Percentiles rank a stretch among this genome's conserved stretches.
These are phyloP conservation scores for Sebastes hubbsi DNA, from an alignment of 2,797 vertebrate genomes.

Conservation along the genomic window DNA sequence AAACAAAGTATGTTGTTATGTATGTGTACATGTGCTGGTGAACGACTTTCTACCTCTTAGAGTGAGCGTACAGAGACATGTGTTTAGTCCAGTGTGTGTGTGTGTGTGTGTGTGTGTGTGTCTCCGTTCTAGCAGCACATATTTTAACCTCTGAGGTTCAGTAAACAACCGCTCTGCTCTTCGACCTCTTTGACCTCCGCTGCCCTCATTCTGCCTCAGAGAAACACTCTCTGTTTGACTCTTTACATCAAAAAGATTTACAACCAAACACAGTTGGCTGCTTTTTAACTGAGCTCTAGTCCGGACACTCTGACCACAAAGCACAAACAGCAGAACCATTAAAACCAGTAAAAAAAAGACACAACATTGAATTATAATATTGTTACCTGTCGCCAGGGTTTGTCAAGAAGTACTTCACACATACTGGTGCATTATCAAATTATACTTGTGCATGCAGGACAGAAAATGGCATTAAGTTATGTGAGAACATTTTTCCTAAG, in stretches of 20 bases:
- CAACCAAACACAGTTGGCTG: neutral
- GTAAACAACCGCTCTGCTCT: conserved; percentile 15
- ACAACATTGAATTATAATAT: neutral
- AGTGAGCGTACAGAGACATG: neutral
- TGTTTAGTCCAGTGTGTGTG: conserved; percentile 16
- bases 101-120: conserved; percentile 1
- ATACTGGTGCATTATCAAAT: neutral
- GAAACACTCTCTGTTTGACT: neutral
- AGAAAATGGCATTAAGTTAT: neutral
- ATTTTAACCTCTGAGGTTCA: conserved; percentile 42
- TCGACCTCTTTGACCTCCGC: neutral
- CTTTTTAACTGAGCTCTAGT: neutral
- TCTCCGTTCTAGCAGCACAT: conserved; percentile 20
- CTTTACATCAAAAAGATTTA: conserved; percentile 34
- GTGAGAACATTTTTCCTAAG: neutral
- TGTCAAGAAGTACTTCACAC: neutral
- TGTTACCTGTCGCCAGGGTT: neutral
- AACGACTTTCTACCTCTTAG: neutral
- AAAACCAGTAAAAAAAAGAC: neutral
- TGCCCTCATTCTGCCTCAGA: neutral
- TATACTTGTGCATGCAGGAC: neutral
- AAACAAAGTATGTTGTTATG: neutral
- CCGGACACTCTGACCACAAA: neutral
- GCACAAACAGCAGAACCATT: neutral
- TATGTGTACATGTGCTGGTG: neutral